Evolutionary conservation across 2,797 vertebrate species (phyloP), one percentile per base, ranked within the genome.

Genomic region (Hyperoplus lanceolatus): DNA sequence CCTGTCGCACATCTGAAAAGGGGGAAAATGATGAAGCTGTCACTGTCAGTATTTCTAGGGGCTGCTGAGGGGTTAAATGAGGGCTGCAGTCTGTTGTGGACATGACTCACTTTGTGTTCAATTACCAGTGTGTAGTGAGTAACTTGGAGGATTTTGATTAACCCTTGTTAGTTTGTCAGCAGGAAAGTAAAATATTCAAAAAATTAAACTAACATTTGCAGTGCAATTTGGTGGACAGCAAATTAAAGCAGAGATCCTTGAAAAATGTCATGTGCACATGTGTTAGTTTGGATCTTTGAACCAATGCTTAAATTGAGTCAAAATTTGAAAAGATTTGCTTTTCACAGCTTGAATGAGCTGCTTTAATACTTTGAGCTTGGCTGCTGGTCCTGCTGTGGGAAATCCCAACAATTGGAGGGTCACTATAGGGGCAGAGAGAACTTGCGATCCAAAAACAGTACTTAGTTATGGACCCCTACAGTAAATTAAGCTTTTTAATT

Each of bases 71-170:
- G 56, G 46, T 45, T 15, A 70, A 75, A 71, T 43, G 49, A 48
- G n/a, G 61, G 54, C 68, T 41, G 36, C 46, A 73, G 74, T 50
- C 79, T 62, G 70, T 70, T 70, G 63, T 63, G 57, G 46, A 8
- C 56, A 21, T 15, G 38, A 85, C 39, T 73, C 1, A 11, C 43
- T 60, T 69, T 73, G 62, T 54, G 43, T 58, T 65, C 56, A 57
- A 10, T 61, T 54, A 59, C 54, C 50, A 67, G 4, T 13, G 46
- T 41, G 49, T 57, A 3, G 12, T 5, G 11, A 36, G 38, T 55
- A 48, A 56, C n/a, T n/a, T 10, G 13, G 18, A 36, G 3, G 13
- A 4, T 56, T 46, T 55, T 71, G 46, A 76, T 66, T 66, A 73
- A 21, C 15, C 14, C 15, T 8, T 3, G 13, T 46, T 46, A 5